Base-by-base conservation (phyloP, 2,888 invertebrate species). In the Mythimna impura region DNA sequence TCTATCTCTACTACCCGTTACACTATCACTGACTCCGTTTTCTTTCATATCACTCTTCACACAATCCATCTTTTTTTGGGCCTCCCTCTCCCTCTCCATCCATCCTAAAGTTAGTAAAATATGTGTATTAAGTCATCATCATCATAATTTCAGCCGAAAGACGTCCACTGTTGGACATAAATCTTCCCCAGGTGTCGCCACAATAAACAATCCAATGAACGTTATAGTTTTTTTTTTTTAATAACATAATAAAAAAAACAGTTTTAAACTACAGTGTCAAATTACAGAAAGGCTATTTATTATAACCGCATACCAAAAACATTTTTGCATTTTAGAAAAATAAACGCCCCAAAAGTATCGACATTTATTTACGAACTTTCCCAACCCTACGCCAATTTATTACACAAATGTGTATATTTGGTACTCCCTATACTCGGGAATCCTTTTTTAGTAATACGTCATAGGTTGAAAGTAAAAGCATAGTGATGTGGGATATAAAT, bases 401-500 rank as follows among this genome's bases (percentile, higher is more conserved):
- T 87, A 88, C 66, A 85, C 85, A 89, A 89, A 91, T 89, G 86
- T 81, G 85, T 89, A 85, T 89, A 86, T 85, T 86, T 81, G 85
- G 80, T 83, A 80, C 70, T 71, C 68, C 68, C 66, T 68, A 70
- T 80, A 81, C 84, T 82, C 78, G 71, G 81, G 71, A 83, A 85
- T 85, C 86, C 87, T 89, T 89, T 91, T 89, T 87, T 86, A 77
- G 77, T 76, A 83, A 85, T 78, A 77, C 73, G 70, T 83, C 85
- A 87, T 85, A 87, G 87, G 90, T 91, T 89, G 47, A 87, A 71
- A 80, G 84, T 90, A 88, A 91, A 89, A 90, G 90, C 88, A 82
- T 83, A 78, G 87, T 88, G 86, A 89, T 89, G 89, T 84, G 72
- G 17, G 43, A 66, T 74, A 77, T 78, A 79, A 81, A 81, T 85